Percentiles rank a stretch among this genome's conserved stretches.
These are phyloP conservation scores for Eubasilissa regina DNA, from an alignment of 1,140 invertebrate species.

Conservation along the genomic window DNA sequence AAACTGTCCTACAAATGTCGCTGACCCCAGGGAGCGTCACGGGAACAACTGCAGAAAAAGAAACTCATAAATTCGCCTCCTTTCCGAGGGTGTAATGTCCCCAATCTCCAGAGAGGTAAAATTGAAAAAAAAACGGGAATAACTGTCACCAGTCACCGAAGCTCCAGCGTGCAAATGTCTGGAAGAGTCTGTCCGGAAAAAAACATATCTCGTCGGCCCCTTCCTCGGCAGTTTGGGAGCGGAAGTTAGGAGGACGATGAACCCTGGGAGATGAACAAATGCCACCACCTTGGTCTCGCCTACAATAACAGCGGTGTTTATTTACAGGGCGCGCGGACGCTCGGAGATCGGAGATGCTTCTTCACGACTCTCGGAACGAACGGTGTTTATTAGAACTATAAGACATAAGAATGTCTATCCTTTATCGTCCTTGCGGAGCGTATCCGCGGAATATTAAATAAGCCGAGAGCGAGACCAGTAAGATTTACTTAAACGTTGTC, in stretches of 20 bases:
- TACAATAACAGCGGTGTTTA: constrained; percentile 36
- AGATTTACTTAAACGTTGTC: too few relatives aligned
- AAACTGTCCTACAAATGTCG: too few relatives aligned
- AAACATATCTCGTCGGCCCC: neutral
- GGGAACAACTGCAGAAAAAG: too few relatives aligned
- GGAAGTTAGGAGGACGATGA: constrained; percentile 30
- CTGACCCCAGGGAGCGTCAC: too few relatives aligned
- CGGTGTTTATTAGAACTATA: neutral
- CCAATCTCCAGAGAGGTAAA: constrained; percentile 9
- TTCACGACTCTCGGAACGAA: neutral
- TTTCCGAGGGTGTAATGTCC: constrained; percentile 32
- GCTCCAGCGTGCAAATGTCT: constrained; percentile 29
- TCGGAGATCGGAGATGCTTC: neutral
- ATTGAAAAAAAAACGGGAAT: neutral
- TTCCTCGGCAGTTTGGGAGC: neutral
- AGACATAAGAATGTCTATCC: too few relatives aligned
- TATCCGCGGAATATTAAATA: too few relatives aligned
- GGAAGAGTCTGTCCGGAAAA: constrained; percentile 13
- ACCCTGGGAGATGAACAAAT: constrained; percentile 19
- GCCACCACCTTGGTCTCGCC: constrained; percentile 28
- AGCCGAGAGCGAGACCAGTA: too few relatives aligned
- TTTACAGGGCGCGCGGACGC: neutral
- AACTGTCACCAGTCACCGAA: neutral
- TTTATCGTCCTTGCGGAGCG: neutral
- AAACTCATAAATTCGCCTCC: too few relatives aligned